Base-by-base conservation (phyloP, 2,113 vertebrate species). In the Arizona elegans region DNA sequence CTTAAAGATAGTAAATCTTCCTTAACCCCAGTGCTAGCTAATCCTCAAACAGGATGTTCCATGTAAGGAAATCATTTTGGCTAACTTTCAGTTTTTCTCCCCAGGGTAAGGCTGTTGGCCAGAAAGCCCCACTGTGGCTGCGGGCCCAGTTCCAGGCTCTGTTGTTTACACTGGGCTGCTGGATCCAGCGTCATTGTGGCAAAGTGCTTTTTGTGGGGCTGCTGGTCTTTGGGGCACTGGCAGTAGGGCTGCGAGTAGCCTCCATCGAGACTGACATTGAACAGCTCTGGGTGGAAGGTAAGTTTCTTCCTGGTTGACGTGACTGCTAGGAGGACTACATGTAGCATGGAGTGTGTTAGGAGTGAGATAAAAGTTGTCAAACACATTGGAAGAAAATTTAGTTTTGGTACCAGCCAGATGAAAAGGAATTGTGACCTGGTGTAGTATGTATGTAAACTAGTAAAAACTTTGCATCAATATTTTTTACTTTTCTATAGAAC, bases 261-360 rank as follows among this genome's bases (percentile, higher is more conserved):
- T 97, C 98, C 96, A 98, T 99, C 95, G 99, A 99, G 97, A 99
- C 99, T 11, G 98, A 99, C 98, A 98, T 99, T 92, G 99, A 99
- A 94, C 98, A 98, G 95, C 98, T 99, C 90, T 99, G 99, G 99
- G 99, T 99, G 95, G 99, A 99, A 99, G 99, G 99, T 99, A 97
- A 99, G 99, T 81, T 56, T 70, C 90, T 86, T 95, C 87, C 59
- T 52, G 93, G 92, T 92, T 90, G 70, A 88, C 86, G 90, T 92
- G 91, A 52, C 65, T 62, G 92, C 90, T 88, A 38, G 65, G 92
- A 29, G 92, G 95, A 43, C 21, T 59, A 12, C 5, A 5, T 24
- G 23, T 17, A 53, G 26, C 10, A 9, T n/a, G 65, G 17, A 53
- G 62, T 11, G 70, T 89, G 86, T 53, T 53, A 88, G 75, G 55